Base-by-base conservation (phyloP, 1,140 invertebrate genomes). In the Magallana angulata region DNA sequence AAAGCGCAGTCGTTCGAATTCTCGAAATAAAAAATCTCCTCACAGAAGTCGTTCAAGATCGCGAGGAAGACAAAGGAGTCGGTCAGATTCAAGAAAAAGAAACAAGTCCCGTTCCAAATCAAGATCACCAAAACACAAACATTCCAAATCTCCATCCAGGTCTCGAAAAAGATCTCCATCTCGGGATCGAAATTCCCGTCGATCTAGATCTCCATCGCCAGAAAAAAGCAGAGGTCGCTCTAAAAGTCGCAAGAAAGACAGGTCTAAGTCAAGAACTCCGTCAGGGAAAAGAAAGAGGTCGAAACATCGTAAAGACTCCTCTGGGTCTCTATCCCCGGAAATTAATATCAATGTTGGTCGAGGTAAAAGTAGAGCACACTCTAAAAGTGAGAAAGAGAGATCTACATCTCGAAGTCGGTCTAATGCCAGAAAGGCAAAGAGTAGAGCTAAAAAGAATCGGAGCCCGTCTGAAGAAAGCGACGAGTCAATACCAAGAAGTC, bases 81-180 rank as follows among this genome's bases (percentile, higher is more conserved):
- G 80, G 12, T 87, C 85, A 82, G 18, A 68, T n/a, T 82, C 84
- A 5, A 60, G 24, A 48, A 30, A 57, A 14, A 57, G 82, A 60
- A 30, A 57, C 60, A 18, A 85, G 36, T 30, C 82, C 30, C 88
- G 82, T 56, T 76, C 88, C 18, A 18, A 83, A 76, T 81, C 58
- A 36, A 82, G 59, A 57, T 83, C 24, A 62, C 82, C 57, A n/a
- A 84, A 60, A 9, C 59, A 18, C 3, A 59, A 84, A 14, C 18
- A 84, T 76, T 76, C 68, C 8, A 76, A 80, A n/a, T 85, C 86
- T 71, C 9, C 18, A 1, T 88, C 84, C 7, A 30, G 62, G 57
- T 84, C 82, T n/a, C 62, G 62, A 71, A 84, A 64, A 62, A 85
- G n/a, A 64, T 62, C 76, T 7, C 84, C 36, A 9, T 87, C 87